phyloP scores from a whole-genome alignment of 2,113 vertebrate species.

The Tragelaphus imberbis region DNA sequence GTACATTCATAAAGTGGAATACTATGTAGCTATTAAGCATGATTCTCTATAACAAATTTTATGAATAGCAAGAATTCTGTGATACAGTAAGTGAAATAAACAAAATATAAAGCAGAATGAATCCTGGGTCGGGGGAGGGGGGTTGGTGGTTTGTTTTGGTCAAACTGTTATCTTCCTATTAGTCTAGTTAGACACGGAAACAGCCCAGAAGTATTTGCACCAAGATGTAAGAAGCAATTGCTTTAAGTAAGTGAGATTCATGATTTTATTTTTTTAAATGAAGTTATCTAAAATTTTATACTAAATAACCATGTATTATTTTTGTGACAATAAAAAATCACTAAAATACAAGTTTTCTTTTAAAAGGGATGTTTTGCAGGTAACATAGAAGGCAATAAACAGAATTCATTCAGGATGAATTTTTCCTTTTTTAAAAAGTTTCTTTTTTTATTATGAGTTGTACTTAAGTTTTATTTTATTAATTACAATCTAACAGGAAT shows the following conservation, averaged over 20 bases:
- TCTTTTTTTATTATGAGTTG: background rate
- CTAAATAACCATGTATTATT: background rate
- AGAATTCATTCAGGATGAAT: background rate
- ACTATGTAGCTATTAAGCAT: background rate
- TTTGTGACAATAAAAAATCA: background rate
- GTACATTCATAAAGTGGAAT: background rate
- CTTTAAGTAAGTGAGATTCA: background rate
- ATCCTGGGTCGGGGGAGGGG: fast-evolving
- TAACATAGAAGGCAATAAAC: background rate
- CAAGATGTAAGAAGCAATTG: background rate
- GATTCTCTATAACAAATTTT: background rate
- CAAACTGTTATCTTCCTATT: background rate
- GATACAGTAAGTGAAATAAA: background rate
- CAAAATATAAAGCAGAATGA: background rate
- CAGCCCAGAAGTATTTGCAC: background rate
- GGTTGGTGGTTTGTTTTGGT: background rate
- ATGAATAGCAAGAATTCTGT: background rate
- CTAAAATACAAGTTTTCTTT: background rate
- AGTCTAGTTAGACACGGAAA: background rate
- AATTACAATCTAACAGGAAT: constrained; percentile 82
- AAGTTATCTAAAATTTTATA: background rate
- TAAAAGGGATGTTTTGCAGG: background rate
- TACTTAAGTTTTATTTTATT: background rate
- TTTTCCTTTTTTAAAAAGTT: background rate
- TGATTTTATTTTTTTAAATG: background rate